Evolutionary conservation across 2,113 vertebrate species (phyloP), one percentile per base, ranked within the genome.

Genomic region (Pogona vitticeps): DNA sequence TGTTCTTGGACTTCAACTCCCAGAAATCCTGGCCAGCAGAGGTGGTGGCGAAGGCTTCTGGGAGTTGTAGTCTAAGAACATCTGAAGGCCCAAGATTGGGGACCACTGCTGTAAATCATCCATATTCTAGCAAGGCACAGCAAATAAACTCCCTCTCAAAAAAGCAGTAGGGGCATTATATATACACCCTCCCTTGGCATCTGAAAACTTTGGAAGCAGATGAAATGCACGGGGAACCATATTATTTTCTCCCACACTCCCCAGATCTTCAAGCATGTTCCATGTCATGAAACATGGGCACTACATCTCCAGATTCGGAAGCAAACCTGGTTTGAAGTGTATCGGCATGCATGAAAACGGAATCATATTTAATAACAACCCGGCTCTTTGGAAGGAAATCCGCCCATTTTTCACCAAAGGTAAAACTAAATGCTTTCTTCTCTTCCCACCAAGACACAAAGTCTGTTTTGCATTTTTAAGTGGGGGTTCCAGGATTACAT

Each of bases 341-440:
- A 96, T 99, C 0, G 98, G 98, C 88, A 99, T 99, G 98, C 95
- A 99, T 1, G 97, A 98, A 91, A 98, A 97, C 0, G 98, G 98
- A 1, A 96, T 99, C 80, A 99, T 99, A 86, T 99, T 99, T 80
- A 99, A 99, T 89, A 98, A 97, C 36, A 97, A 99, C 63, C 91
- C 97, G 0, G 90, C 86, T 0, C 95, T 98, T 26, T 99, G 98
- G 98, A 99, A 95, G 90, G 96, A 94, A 91, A 91, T 96, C 0
- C 96, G 98, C 10, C 96, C 96, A 3, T 98, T 97, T 94, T 99
- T 99, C 88, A 95, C 95, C 38, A 98, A 97, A 98, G 98, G 98
- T 99, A 96, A 92, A 56, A n/a, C n/a, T n/a, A n/a, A n/a, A n/a
- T n/a, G n/a, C 8, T 33, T 52, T 10, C 46, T 52, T 52, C 0